A percentile compares a stretch with the other conserved stretches of the same genome.
Evolutionary conservation across 2,888 invertebrate species (phyloP).

Genomic region (Blera fallax): DNA sequence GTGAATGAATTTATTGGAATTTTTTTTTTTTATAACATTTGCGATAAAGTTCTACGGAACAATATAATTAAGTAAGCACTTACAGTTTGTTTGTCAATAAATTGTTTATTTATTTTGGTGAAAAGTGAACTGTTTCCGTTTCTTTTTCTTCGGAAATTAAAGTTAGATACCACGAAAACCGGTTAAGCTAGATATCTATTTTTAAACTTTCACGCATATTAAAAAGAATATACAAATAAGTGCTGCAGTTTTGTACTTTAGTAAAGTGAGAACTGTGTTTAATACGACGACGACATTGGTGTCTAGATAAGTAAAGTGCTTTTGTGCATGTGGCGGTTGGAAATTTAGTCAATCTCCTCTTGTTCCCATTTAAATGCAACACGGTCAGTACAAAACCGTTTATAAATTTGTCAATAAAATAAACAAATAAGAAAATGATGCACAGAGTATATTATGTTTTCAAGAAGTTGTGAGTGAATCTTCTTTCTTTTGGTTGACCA

Average conservation of each 20-base stretch:
- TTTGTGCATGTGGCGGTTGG: not conserved
- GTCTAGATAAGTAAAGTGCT: not conserved
- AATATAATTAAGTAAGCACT: not conserved
- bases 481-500: not conserved
- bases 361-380: not conserved
- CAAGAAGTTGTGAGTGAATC: not conserved
- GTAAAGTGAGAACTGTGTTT: not conserved
- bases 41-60: not conserved
- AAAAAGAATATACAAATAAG: not conserved
- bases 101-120: not conserved
- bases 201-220: not conserved
- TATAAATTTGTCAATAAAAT: not conserved
- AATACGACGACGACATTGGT: not conserved
- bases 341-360: not conserved
- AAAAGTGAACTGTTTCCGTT: not conserved
- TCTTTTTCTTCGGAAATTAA: too few species aligned
- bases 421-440: not conserved
- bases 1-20: not conserved
- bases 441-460: not conserved
- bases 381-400: not conserved
- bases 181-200: slow-evolving; percentile 1
- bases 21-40: not conserved
- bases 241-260: not conserved
- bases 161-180: not conserved
- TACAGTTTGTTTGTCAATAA: not conserved